A percentile compares a stretch with the other conserved stretches of the same genome.
Evolutionary conservation across 2,888 invertebrate species (phyloP).

Genomic region (Arctia plantaginis): DNA sequence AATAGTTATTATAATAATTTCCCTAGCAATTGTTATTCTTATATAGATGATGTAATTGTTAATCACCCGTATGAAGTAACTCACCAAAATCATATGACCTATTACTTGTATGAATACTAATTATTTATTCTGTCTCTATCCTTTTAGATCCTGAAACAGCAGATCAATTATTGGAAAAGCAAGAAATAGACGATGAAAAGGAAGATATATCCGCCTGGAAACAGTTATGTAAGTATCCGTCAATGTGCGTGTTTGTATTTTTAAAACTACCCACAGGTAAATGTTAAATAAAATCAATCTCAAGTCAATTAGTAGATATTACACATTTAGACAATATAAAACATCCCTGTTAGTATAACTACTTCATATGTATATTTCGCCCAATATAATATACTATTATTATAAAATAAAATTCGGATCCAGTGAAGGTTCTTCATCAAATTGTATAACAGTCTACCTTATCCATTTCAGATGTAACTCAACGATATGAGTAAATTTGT

Average conservation of each 20-base stretch:
- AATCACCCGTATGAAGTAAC: not conserved
- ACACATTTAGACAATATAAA: not conserved
- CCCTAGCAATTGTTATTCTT: too few relatives aligned
- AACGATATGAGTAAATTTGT: too few relatives aligned
- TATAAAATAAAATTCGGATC: too few relatives aligned
- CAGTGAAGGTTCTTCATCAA: too few relatives aligned
- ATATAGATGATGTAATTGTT: too few relatives aligned
- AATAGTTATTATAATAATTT: not conserved
- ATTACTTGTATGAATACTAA: not conserved
- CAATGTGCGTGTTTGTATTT: not conserved
- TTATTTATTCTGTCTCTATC: conserved; percentile 24
- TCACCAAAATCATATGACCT: not conserved
- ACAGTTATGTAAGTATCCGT: conserved; percentile 59
- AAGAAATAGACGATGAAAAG: conserved; percentile 30
- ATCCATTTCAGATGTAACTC: too few relatives aligned
- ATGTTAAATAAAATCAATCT: too few relatives aligned
- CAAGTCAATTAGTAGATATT: too few relatives aligned
- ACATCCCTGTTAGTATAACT: not conserved
- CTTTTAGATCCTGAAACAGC: conserved; percentile 53
- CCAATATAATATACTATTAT: too few relatives aligned
- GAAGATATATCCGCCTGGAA: conserved; percentile 59
- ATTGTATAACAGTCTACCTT: too few relatives aligned
- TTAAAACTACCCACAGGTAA: too few relatives aligned
- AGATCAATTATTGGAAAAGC: conserved; percentile 50
- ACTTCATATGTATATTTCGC: not conserved